These are phyloP conservation scores for Homarus gammarus DNA, from an alignment of 2,888 invertebrate genomes.

Conservation along the genomic window DNA sequence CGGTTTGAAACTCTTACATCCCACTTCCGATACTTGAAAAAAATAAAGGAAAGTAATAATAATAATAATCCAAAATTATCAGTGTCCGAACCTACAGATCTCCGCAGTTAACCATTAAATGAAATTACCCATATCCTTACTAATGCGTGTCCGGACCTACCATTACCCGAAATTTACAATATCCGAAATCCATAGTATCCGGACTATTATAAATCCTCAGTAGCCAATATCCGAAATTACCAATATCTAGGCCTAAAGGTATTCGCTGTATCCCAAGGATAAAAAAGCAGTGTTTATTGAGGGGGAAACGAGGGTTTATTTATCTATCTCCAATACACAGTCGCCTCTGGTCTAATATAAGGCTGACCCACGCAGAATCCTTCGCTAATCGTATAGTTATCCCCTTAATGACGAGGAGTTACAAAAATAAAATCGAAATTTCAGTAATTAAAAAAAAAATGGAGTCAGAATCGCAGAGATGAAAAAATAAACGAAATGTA, in stretches of 20 bases:
- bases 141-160: neutral
- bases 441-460: too few relatives aligned
- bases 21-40: too few relatives aligned
- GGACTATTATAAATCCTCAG: constrained; percentile 40
- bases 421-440: too few relatives aligned
- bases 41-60: too few relatives aligned
- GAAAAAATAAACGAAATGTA: too few relatives aligned
- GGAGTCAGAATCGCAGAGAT: too few relatives aligned
- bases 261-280: constrained; percentile 18
- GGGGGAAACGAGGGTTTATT: neutral
- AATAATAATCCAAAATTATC: neutral
- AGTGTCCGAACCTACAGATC: neutral
- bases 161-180: constrained; percentile 41
- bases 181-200: constrained; percentile 56
- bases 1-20: too few relatives aligned
- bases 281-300: constrained; percentile 21
- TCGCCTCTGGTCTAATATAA: neutral
- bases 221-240: constrained; percentile 48
- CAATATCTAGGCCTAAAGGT: constrained; percentile 49
- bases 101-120: neutral
- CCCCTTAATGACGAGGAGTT: neutral
- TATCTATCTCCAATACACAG: constrained; percentile 11
- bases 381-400: neutral
- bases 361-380: neutral
- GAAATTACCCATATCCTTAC: neutral